A percentile compares a stretch with the other conserved stretches of the same genome.
These are phyloP conservation scores for Phoenicopterus ruber DNA, from an alignment of 2,113 vertebrate genomes.

Conservation along the genomic window DNA sequence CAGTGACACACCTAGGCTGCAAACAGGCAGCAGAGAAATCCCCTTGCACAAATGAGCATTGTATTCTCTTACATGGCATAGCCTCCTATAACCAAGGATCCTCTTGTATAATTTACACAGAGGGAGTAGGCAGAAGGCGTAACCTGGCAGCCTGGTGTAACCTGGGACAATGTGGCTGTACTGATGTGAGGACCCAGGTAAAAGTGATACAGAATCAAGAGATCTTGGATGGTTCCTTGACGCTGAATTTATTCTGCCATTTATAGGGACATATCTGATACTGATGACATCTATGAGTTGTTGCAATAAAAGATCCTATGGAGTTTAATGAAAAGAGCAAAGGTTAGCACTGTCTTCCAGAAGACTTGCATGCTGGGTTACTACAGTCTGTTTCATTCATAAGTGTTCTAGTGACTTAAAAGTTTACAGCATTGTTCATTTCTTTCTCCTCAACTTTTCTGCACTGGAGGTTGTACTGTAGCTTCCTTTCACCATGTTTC, in stretches of 20 bases:
- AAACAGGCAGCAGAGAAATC: not conserved
- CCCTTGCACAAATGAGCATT: not conserved
- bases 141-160: not conserved
- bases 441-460: not conserved
- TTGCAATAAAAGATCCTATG: not conserved
- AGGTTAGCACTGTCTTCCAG: not conserved
- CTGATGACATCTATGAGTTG: not conserved
- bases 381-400: not conserved
- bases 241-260: not conserved
- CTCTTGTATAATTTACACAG: not conserved
- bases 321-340: not conserved
- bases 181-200: not conserved
- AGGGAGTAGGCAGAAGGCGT: not conserved
- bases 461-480: not conserved
- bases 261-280: not conserved
- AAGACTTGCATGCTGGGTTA: not conserved
- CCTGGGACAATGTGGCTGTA: not conserved
- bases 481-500: not conserved
- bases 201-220: not conserved
- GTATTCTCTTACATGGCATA: not conserved
- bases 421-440: not conserved
- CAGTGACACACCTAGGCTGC: not conserved
- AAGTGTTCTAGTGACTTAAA: not conserved
- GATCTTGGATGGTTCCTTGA: not conserved
- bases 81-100: not conserved